Evolutionary conservation across 1,140 invertebrate species (phyloP).

Genomic region (Ceratitis capitata): DNA sequence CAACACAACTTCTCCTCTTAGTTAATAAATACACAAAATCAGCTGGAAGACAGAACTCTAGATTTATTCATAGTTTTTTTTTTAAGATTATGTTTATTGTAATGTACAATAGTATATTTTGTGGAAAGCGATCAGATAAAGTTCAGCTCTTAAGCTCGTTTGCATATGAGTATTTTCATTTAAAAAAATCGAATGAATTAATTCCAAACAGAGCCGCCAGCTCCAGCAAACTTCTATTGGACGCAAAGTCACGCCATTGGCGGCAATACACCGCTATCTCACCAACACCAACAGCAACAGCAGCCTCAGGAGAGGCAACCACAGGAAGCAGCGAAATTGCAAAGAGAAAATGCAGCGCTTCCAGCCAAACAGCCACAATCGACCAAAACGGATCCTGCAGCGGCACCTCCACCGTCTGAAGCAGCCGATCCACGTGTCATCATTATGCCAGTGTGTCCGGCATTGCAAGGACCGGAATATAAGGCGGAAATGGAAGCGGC

Average conservation of each 20-base stretch:
- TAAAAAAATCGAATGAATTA: neutral
- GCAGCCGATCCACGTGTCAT: constrained; percentile 57
- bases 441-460: constrained; percentile 59
- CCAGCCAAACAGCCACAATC: too few relatives aligned
- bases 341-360: constrained; percentile 57
- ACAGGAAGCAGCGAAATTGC: constrained; percentile 48
- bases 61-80: too few relatives aligned
- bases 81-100: too few relatives aligned
- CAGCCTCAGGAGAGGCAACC: constrained; percentile 45
- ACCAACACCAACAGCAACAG: constrained; percentile 48
- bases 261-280: constrained; percentile 56
- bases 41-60: too few relatives aligned
- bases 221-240: constrained; percentile 72
- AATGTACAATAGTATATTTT: too few relatives aligned
- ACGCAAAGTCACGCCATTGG: constrained; percentile 73
- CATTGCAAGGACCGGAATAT: constrained; percentile 57
- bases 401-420: constrained; percentile 44
- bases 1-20: too few relatives aligned
- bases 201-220: constrained; percentile 58
- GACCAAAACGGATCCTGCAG: neutral
- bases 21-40: too few relatives aligned
- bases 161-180: neutral
- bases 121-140: too few relatives aligned
- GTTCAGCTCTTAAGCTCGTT: too few relatives aligned
- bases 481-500: constrained; percentile 59